Evolutionary conservation across 2,113 vertebrate species (phyloP).

Genomic region (Calyptomena viridis): DNA sequence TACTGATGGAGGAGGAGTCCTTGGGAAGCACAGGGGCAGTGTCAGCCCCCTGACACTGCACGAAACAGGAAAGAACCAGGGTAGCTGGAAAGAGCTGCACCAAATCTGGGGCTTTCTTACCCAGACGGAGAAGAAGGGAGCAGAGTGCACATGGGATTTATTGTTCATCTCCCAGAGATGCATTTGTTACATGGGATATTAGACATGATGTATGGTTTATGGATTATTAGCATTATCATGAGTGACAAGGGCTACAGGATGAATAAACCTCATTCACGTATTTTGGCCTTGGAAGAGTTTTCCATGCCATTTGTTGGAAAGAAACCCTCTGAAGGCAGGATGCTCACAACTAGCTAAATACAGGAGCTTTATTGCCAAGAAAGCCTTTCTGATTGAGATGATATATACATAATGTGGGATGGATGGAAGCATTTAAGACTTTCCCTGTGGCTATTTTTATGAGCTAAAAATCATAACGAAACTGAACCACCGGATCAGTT

Average conservation of each 20-base stretch:
- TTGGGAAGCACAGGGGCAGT: not conserved
- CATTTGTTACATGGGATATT: not conserved
- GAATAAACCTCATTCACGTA: not conserved
- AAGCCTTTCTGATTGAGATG: not conserved
- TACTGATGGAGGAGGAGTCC: not conserved
- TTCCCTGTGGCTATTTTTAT: not conserved
- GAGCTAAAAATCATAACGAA: not conserved
- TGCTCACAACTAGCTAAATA: not conserved
- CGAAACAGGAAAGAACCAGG: not conserved
- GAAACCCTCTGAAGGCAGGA: not conserved
- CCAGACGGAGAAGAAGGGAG: not conserved
- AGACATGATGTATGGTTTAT: not conserved
- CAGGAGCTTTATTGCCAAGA: not conserved
- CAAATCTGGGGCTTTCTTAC: not conserved
- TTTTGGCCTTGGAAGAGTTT: constrained; percentile 21
- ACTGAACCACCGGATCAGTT: not conserved
- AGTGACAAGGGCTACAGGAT: not conserved
- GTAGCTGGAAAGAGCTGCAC: not conserved
- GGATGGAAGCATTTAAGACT: not conserved
- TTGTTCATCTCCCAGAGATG: not conserved
- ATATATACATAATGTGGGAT: not conserved
- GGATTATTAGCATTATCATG: not conserved
- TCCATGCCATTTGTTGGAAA: not conserved
- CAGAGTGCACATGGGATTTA: not conserved
- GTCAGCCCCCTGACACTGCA: fast-evolving